A percentile compares a stretch with the other conserved stretches of the same genome.
These are phyloP conservation scores for Typhlomys cinereus DNA, from an alignment of 2,113 vertebrate genomes.

Conservation along the genomic window DNA sequence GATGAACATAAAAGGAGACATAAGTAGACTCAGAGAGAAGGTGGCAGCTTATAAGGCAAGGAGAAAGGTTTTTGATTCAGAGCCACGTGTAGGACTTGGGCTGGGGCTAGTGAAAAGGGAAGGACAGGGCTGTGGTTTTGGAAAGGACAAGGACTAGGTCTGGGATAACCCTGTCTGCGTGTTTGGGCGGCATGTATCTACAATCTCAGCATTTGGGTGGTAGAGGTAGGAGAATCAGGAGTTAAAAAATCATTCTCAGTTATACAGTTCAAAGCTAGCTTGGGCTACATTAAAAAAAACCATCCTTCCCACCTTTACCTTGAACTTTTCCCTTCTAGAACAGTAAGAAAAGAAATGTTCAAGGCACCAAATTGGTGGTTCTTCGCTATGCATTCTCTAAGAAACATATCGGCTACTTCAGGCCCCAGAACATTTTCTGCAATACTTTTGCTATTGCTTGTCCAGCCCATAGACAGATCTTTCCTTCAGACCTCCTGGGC, in stretches of 20 bases:
- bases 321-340: neutral
- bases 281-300: neutral
- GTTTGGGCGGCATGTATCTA: too few relatives aligned
- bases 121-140: too few relatives aligned
- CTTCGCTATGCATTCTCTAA: neutral
- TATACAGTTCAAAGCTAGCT: too few relatives aligned
- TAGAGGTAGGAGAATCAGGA: too few relatives aligned
- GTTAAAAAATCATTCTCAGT: too few relatives aligned
- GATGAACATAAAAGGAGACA: too few relatives aligned
- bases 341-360: neutral
- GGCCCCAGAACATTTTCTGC: neutral
- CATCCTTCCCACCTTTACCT: neutral
- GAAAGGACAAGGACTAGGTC: too few relatives aligned
- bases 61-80: neutral
- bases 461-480: neutral
- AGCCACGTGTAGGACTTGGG: too few relatives aligned
- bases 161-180: too few relatives aligned
- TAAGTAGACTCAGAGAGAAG: neutral
- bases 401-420: neutral
- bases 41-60: fast-evolving
- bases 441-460: neutral
- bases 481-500: neutral
- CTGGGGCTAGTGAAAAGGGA: too few relatives aligned
- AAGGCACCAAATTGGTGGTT: fast-evolving
- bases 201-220: too few relatives aligned